Conservation (phyloP, 2,797 vertebrate species). For the Arrhamphus sclerolepis region DNA sequence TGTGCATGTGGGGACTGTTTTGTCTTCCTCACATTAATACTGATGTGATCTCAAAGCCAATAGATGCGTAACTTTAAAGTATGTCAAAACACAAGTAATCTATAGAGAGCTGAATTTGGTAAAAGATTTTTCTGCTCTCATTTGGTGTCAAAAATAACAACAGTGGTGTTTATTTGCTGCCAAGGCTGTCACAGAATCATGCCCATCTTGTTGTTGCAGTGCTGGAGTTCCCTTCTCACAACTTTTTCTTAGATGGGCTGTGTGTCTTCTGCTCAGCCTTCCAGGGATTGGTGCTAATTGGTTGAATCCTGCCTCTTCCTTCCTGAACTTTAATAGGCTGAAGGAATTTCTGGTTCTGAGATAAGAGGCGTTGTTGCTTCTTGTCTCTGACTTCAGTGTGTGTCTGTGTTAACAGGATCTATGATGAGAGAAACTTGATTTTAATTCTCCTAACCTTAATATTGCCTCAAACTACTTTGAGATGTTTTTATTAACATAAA, state of each 20-base stretch:
- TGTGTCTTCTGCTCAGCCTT: background rate
- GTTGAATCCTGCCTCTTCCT: conserved; percentile 27
- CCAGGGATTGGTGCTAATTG: conserved; percentile 28
- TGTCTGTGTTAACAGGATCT: background rate
- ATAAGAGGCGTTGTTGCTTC: conserved; percentile 32
- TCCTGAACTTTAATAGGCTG: conserved; percentile 30
- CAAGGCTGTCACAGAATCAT: background rate
- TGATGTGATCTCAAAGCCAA: background rate
- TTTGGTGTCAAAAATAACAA: too few species aligned
- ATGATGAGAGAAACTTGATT: conserved; percentile 7
- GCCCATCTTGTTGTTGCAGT: background rate
- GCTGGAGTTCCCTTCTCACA: background rate
- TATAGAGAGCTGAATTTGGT: too few species aligned
- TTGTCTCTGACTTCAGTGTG: conserved; percentile 20
- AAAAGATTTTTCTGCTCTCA: too few species aligned
- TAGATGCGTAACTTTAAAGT: too few species aligned
- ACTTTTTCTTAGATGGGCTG: conserved; percentile 7
- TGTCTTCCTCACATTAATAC: background rate
- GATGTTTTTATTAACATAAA: too few species aligned
- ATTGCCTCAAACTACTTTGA: too few species aligned
- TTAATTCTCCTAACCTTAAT: background rate
- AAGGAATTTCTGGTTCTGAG: conserved; percentile 25
- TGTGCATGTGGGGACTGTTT: background rate
- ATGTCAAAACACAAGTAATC: too few species aligned
- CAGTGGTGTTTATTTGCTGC: too few species aligned